A percentile compares a stretch with the other conserved stretches of the same genome.
Conservation (phyloP, 2,888 invertebrate genomes). For the Eledone cirrhosa region DNA sequence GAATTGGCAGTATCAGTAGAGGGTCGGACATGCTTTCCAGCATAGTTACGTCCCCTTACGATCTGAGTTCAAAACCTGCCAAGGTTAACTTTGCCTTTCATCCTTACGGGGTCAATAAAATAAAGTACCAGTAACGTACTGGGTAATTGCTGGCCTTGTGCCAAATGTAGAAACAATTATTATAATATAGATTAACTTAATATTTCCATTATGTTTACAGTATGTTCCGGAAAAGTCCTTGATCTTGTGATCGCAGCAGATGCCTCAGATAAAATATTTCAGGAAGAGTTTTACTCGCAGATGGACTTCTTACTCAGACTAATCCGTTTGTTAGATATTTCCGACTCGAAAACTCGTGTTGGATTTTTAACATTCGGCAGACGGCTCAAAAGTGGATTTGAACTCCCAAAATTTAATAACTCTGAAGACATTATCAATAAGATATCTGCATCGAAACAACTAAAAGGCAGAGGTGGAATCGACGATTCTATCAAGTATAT, state of each 20-base stretch:
- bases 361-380: constrained; percentile 54
- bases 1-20: too few relatives aligned
- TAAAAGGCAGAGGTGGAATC: constrained; percentile 18
- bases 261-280: constrained; percentile 49
- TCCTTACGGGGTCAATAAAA: too few relatives aligned
- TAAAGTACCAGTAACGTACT: too few relatives aligned
- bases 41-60: too few relatives aligned
- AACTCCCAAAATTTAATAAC: constrained; percentile 42
- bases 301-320: constrained; percentile 53
- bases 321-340: constrained; percentile 47
- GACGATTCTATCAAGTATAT: constrained; percentile 40
- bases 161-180: too few relatives aligned
- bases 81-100: too few relatives aligned
- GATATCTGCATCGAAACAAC: constrained; percentile 38
- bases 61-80: too few relatives aligned
- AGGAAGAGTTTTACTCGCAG: constrained; percentile 52
- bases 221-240: constrained; percentile 44
- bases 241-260: constrained; percentile 56
- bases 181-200: too few relatives aligned
- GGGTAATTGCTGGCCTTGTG: too few relatives aligned
- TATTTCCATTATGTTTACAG: too few relatives aligned
- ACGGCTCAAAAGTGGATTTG: constrained; percentile 47
- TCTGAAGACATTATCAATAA: constrained; percentile 42
- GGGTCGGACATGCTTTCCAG: too few relatives aligned
- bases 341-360: constrained; percentile 46